Conservation (phyloP, 1,140 invertebrate species). For the Proctacanthus coquilletti region DNA sequence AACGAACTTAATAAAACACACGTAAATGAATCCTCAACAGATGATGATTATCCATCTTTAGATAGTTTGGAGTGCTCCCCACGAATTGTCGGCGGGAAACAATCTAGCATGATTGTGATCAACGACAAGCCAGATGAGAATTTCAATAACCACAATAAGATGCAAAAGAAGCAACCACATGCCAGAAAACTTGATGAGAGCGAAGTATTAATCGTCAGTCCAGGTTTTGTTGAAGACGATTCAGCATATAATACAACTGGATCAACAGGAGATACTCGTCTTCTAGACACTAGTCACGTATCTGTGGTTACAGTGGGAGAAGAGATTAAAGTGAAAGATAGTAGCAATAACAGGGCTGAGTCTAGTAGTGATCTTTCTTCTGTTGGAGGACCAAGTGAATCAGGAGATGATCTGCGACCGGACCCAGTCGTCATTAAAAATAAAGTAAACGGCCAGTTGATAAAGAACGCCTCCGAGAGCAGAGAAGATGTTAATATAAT, state of each 20-base stretch:
- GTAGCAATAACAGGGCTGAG: slow-evolving; percentile 15
- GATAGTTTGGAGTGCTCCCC: slow-evolving; percentile 54
- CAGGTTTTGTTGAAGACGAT: slow-evolving; percentile 34
- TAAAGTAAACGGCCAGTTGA: slow-evolving; percentile 21
- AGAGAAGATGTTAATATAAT: slow-evolving; percentile 27
- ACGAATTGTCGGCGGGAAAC: slow-evolving; percentile 18
- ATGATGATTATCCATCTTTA: slow-evolving; percentile 54
- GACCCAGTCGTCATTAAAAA: slow-evolving; percentile 10
- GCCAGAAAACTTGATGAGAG: slow-evolving; percentile 57
- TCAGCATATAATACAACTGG: slow-evolving; percentile 23
- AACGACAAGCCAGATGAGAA: slow-evolving; percentile 4
- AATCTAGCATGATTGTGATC: slow-evolving; percentile 24
- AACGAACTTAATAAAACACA: slow-evolving; percentile 57
- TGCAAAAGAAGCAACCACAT: slow-evolving; percentile 4
- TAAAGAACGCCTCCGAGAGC: slow-evolving; percentile 5
- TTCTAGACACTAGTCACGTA: slow-evolving; percentile 64
- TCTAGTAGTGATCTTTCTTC: slow-evolving; percentile 30
- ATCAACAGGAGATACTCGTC: slow-evolving; percentile 20
- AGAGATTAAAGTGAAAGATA: slow-evolving; percentile 56
- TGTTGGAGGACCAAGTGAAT: slow-evolving; percentile 3
- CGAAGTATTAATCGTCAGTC: slow-evolving; percentile 59
- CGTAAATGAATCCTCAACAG: slow-evolving; percentile 44
- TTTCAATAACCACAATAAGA: not conserved
- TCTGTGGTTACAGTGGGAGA: slow-evolving; percentile 80
- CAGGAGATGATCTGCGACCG: not conserved